phyloP scores from a whole-genome alignment of 37 sponge, comb jelly and placozoan species.

The Mnemiopsis leidyi region DNA sequence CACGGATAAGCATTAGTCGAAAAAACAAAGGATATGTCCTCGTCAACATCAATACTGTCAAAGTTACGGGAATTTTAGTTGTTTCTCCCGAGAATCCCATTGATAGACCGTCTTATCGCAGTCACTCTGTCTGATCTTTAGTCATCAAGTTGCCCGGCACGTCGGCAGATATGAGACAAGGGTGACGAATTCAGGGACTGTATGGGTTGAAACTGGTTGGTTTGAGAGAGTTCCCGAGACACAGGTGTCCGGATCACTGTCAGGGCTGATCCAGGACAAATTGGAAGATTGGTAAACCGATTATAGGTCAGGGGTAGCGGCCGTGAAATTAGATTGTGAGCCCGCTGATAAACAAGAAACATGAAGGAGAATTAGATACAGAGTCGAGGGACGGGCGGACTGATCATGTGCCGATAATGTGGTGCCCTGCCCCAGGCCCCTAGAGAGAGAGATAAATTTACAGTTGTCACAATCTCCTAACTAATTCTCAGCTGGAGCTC shows the following conservation, averaged over 20 bases:
- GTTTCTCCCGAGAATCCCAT: neutral
- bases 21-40: neutral
- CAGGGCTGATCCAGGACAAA: too few relatives aligned
- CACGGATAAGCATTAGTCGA: neutral
- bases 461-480: neutral
- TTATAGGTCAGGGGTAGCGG: neutral
- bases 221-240: too few relatives aligned
- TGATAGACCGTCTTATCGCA: neutral
- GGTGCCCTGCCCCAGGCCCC: neutral
- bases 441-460: too few relatives aligned
- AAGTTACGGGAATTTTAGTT: neutral
- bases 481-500: neutral
- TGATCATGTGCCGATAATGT: neutral
- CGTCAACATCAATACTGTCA: neutral
- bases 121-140: neutral
- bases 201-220: too few relatives aligned
- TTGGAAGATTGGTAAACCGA: neutral
- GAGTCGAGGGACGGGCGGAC: neutral
- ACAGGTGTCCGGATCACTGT: neutral
- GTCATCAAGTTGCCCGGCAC: neutral
- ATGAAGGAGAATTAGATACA: neutral
- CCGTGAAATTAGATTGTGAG: neutral
- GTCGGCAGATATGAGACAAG: too few relatives aligned
- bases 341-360: neutral
- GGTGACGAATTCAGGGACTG: too few relatives aligned